Percentiles rank a stretch among this genome's conserved stretches.
Conservation (phyloP, 2,797 vertebrate genomes). For the Pangasius djambal region DNA sequence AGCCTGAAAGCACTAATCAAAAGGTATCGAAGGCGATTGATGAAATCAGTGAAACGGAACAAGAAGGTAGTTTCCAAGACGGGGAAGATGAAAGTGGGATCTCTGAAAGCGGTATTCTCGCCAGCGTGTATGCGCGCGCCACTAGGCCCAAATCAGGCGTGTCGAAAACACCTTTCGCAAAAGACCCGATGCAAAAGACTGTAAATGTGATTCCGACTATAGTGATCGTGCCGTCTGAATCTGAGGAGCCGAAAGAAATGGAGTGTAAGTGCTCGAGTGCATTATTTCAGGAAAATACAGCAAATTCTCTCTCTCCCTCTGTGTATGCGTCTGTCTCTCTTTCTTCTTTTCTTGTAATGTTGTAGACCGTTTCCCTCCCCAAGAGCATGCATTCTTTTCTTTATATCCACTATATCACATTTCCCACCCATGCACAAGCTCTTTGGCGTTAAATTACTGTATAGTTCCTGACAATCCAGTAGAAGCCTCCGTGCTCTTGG, state of each 20-base stretch:
- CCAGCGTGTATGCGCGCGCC: conserved; percentile 47
- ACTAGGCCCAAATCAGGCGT: conserved; percentile 23
- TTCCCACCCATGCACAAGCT: neutral
- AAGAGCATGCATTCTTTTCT: neutral
- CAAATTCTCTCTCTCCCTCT: neutral
- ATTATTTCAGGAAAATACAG: neutral
- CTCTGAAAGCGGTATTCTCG: conserved; percentile 34
- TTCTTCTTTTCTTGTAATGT: neutral
- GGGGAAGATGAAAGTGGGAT: neutral
- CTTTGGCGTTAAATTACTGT: neutral
- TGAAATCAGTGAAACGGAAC: neutral
- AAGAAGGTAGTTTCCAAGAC: neutral
- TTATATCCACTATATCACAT: conserved; percentile 7
- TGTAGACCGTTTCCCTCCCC: neutral
- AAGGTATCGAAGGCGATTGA: neutral
- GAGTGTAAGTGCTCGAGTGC: conserved; percentile 35
- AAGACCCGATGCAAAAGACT: conserved; percentile 25
- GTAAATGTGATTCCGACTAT: conserved; percentile 47
- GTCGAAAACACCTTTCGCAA: neutral
- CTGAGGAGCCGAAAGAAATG: conserved; percentile 8
- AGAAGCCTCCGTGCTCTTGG: neutral
- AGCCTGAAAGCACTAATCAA: neutral
- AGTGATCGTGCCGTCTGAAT: conserved; percentile 50
- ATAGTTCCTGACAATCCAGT: neutral
- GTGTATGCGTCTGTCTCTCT: too few relatives aligned